Conservation (phyloP, 1,140 invertebrate species). For the Chironomus tepperi region DNA sequence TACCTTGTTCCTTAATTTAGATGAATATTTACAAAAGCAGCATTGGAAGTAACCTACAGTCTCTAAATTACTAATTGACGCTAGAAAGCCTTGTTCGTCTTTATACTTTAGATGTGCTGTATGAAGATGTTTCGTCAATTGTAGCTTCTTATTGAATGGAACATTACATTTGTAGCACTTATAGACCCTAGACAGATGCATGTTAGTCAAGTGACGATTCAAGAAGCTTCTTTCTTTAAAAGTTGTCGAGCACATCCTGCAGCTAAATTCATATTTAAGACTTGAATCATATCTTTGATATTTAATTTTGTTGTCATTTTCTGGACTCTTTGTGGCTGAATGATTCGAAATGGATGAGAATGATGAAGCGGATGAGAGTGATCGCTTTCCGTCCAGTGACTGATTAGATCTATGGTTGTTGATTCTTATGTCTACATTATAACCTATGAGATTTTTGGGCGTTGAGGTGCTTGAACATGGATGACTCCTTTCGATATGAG, state of each 20-base stretch:
- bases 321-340: background rate
- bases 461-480: background rate
- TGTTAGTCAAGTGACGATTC: background rate
- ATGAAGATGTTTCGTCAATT: background rate
- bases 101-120: background rate
- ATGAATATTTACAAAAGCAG: background rate
- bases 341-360: background rate
- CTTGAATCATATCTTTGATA: background rate
- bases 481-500: background rate
- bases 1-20: background rate
- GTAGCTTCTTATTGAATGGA: background rate
- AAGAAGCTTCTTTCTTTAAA: background rate
- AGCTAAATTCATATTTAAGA: background rate
- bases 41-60: background rate
- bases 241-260: background rate
- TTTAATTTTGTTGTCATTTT: background rate
- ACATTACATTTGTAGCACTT: background rate
- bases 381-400: background rate
- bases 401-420: too few species aligned
- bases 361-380: background rate
- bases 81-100: background rate
- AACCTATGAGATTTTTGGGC: too few species aligned
- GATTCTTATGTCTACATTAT: too few species aligned
- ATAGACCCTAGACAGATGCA: background rate
- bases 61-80: background rate